A percentile compares a stretch with the other conserved stretches of the same genome.
These are phyloP conservation scores for Leucania comma DNA, from an alignment of 2,888 invertebrate species.

Conservation along the genomic window DNA sequence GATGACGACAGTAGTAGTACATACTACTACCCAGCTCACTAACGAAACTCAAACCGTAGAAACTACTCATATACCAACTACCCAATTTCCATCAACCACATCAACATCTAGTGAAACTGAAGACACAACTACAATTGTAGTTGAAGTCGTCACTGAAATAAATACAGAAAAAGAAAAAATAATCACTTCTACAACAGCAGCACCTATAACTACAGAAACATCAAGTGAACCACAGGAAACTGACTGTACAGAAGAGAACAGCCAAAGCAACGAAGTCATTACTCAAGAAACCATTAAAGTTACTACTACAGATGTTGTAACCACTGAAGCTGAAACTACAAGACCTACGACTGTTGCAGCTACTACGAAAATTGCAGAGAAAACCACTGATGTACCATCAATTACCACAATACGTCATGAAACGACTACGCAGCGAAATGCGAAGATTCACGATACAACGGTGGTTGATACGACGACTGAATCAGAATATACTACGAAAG, in stretches of 20 bases:
- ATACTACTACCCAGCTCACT: slow-evolving; percentile 38
- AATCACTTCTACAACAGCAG: slow-evolving; percentile 65
- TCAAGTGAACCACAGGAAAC: slow-evolving; percentile 47
- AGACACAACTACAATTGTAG: slow-evolving; percentile 77
- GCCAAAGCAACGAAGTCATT: slow-evolving; percentile 83
- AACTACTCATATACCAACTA: slow-evolving; percentile 55
- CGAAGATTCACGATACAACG: slow-evolving; percentile 71
- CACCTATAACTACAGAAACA: slow-evolving; percentile 66
- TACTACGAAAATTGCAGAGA: slow-evolving; percentile 32
- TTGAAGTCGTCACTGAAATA: slow-evolving; percentile 79
- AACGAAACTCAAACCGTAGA: slow-evolving; percentile 57
- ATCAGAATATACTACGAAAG: slow-evolving; percentile 74
- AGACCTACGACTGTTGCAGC: slow-evolving; percentile 35
- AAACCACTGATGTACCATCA: slow-evolving; percentile 30
- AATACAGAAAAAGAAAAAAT: slow-evolving; percentile 78
- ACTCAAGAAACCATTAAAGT: slow-evolving; percentile 59
- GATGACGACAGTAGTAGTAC: slow-evolving; percentile 37
- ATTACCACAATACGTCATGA: slow-evolving; percentile 45
- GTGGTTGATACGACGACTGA: slow-evolving; percentile 68
- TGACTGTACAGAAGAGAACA: slow-evolving; percentile 77
- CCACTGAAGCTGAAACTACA: slow-evolving; percentile 38
- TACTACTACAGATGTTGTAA: slow-evolving; percentile 54
- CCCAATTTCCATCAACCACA: slow-evolving; percentile 59
- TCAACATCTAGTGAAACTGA: slow-evolving; percentile 58
- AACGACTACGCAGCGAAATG: slow-evolving; percentile 68